Base-by-base conservation (phyloP, 2,797 vertebrate genomes). In the Centroberyx gerrardi region DNA sequence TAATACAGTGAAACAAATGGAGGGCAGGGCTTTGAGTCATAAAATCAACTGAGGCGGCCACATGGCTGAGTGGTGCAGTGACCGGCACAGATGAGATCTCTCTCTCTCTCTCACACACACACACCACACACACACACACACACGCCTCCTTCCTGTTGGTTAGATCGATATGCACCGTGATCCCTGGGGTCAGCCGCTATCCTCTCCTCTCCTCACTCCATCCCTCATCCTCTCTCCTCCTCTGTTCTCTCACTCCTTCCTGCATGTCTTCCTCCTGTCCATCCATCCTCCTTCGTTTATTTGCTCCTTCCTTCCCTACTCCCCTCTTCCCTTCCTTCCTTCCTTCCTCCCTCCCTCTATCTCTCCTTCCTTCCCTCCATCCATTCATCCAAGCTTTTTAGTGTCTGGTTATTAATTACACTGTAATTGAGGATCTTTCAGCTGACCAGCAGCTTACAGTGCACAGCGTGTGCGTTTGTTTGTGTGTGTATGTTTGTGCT, bases 381-480 rank as follows among this genome's bases (percentile, higher is more conserved):
- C 80, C 53, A 44, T 56, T 71, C 27, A 13, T 14, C 64, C 42
- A 13, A 61, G 33, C 22, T 63, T 75, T 62, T 70, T 80, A 59
- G 60, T 18, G 66, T 0, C 68, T 51, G 8, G 0, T 73, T 85
- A 62, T 86, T 80, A 83, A 87, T 87, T 82, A 65, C 38, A 46
- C 36, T 38, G 31, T 72, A 82, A 90, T 81, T 63, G 69, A 77
- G 56, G 61, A 60, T 59, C 76, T 69, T 74, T 74, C 72, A 76
- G 74, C 54, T 64, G 76, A 22, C 22, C 22, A 22, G 22, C 22
- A 40, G 70, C 69, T 74, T 55, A 66, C 72, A 27, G 28, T 40
- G 58, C 70, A 51, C 36, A 51, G 40, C 58, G 78, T 59, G 76
- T 62, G 61, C 27, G 58, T 40, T 33, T 36, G 31, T 33, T 31